Percentiles rank a stretch among this genome's conserved stretches.
phyloP scores from a whole-genome alignment of 2,888 invertebrate genomes.

The Thysanoteuthis rhombus region DNA sequence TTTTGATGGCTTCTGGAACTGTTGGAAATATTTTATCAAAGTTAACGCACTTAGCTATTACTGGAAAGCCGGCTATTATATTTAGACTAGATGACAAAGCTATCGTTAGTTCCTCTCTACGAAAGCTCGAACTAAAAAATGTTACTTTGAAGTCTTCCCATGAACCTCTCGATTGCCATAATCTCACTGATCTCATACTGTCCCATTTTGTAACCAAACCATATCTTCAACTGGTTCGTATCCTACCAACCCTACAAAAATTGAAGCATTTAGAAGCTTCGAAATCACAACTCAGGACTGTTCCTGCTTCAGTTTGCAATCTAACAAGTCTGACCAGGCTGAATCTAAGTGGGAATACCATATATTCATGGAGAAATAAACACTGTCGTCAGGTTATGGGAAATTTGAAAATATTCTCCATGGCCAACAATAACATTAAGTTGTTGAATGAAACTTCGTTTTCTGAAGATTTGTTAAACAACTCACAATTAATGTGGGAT shows the following conservation, averaged over 20 bases:
- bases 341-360: not conserved
- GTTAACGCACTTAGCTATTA: not conserved
- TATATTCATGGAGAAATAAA: not conserved
- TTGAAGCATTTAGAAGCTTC: not conserved
- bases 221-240: not conserved
- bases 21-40: not conserved
- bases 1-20: not conserved
- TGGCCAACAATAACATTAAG: not conserved
- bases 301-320: not conserved
- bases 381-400: not conserved
- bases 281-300: not conserved
- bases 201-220: not conserved
- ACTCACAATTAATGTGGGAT: slow-evolving; percentile 49
- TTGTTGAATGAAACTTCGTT: not conserved
- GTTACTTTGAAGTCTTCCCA: not conserved
- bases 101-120: not conserved
- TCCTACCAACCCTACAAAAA: not conserved
- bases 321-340: not conserved
- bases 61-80: not conserved
- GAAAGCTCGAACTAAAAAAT: not conserved
- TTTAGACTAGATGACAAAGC: not conserved
- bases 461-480: not conserved
- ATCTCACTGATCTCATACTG: not conserved
- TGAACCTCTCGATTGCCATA: not conserved
- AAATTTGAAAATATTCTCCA: not conserved